phyloP scores from a whole-genome alignment of 2,113 vertebrate species.

The Catharus fuscescens region DNA sequence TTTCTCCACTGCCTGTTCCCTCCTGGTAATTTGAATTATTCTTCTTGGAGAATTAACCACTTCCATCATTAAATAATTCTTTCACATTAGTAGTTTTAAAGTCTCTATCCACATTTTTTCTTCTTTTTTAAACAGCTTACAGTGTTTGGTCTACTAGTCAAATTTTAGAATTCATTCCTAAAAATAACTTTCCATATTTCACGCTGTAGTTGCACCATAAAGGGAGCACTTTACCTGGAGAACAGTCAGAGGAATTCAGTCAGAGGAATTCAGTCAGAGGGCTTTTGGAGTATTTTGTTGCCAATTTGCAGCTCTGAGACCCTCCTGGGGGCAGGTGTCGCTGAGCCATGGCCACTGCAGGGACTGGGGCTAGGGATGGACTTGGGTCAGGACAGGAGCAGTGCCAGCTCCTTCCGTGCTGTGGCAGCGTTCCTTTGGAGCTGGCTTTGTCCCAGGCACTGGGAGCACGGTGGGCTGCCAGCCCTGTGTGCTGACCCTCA shows the following conservation, averaged over 20 bases:
- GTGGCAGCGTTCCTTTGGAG: rapidly evolving
- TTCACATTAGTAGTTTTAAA: not conserved
- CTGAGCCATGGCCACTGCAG: rapidly evolving
- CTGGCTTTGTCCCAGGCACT: not conserved
- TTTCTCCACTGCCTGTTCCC: not conserved
- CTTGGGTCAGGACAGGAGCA: not conserved
- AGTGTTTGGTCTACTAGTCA: not conserved
- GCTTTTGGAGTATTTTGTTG: not conserved
- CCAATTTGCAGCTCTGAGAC: not conserved
- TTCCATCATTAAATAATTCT: not conserved
- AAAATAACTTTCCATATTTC: not conserved
- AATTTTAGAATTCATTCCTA: not conserved
- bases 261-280: not conserved
- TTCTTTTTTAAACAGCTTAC: not conserved
- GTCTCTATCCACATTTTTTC: not conserved
- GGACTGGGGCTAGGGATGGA: rapidly evolving
- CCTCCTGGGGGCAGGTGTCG: rapidly evolving
- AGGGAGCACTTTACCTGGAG: not conserved
- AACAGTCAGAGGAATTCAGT: not conserved
- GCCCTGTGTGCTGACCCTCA: rapidly evolving
- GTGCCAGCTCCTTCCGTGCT: rapidly evolving
- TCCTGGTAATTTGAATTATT: constrained; percentile 2
- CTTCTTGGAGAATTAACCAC: constrained; percentile 1
- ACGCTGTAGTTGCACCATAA: not conserved
- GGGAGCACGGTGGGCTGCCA: rapidly evolving